Base-by-base conservation (phyloP, 2,888 invertebrate genomes). In the Beris morrisii region DNA sequence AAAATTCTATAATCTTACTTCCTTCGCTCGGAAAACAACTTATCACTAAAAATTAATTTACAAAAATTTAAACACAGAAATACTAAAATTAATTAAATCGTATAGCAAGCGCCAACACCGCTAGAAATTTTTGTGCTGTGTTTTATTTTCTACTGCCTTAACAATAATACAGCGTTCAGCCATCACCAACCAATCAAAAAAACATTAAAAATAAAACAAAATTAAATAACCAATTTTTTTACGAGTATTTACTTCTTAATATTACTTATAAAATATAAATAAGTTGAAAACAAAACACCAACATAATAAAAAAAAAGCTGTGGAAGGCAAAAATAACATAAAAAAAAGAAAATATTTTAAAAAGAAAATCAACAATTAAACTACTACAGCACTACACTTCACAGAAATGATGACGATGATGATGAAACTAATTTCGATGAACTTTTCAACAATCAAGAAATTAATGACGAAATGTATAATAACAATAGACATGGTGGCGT, bases 211-310 rank as follows among this genome's bases (percentile, higher is more conserved):
- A 45, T 7, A 30, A 57, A 28, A 48, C 22, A 22, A 6, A 58
- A 38, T 7, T 38, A 38, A 38, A 38, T 38, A 5, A 38, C 46
- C 30, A 59, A 52, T 61, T 61, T 61, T 9, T 38, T 38, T 38
- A 38, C 38, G 9, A 38, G 38, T 38, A 61, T 61, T 61, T 61
- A 61, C 61, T 52, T 22, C 38, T 28, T 50, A 61, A 13, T 22
- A 38, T 38, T 32, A 38, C 50, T 32, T 50, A 15, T 9, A 52
- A 31, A 38, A 48, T n/a, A 43, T 59, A 6, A 57, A 50, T 50
- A 15, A 9, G 43, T 22, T 28, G 48, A 48, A 57, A 59, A 59
- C 13, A 54, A 31, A 54, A 5, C 32, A 61, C 28, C 50, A 61
- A 61, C 31, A 13, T 7, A 48, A 59, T 59, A 31, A n/a, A 22